phyloP scores from a whole-genome alignment of 1,140 invertebrate species.

The Drosophila sp. region DNA sequence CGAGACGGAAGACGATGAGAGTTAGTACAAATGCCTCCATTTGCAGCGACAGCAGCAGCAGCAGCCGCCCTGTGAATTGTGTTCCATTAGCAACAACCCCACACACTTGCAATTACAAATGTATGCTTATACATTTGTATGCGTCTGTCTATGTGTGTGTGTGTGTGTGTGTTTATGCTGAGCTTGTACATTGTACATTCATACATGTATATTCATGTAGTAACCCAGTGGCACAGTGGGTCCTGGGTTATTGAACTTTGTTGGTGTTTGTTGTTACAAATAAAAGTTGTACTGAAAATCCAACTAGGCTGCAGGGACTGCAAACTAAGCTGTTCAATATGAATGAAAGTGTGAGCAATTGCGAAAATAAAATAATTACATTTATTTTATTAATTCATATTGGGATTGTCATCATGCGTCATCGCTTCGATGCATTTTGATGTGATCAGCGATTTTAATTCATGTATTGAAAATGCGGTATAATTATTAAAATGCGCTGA shows the following conservation, averaged over 20 bases:
- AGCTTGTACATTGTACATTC: no score
- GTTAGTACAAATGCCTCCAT: slow-evolving; percentile 50
- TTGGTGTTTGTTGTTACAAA: neutral
- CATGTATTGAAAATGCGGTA: no score
- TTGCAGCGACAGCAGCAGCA: slow-evolving; percentile 35
- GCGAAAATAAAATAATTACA: no score
- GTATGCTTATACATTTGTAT: slow-evolving; percentile 41
- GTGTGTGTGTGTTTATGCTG: slow-evolving; percentile 16
- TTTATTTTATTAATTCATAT: no score
- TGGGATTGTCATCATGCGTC: no score
- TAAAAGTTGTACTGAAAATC: slow-evolving; percentile 4
- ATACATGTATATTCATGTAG: slow-evolving; percentile 23
- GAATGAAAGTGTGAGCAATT: neutral
- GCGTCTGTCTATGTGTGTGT: slow-evolving; percentile 26
- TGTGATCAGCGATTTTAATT: no score
- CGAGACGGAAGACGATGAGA: slow-evolving; percentile 30
- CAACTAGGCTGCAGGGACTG: slow-evolving; percentile 1
- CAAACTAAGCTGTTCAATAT: neutral
- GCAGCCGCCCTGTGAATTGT: slow-evolving; percentile 70
- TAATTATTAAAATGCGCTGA: no score
- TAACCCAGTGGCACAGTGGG: slow-evolving; percentile 49
- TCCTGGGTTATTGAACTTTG: slow-evolving; percentile 29
- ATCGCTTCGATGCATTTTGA: no score
- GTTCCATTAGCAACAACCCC: slow-evolving; percentile 79
- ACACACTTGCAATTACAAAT: slow-evolving; percentile 33